A percentile compares a stretch with the other conserved stretches of the same genome.
phyloP scores from a whole-genome alignment of 2,797 vertebrate species.

The Neoniphon sammara region DNA sequence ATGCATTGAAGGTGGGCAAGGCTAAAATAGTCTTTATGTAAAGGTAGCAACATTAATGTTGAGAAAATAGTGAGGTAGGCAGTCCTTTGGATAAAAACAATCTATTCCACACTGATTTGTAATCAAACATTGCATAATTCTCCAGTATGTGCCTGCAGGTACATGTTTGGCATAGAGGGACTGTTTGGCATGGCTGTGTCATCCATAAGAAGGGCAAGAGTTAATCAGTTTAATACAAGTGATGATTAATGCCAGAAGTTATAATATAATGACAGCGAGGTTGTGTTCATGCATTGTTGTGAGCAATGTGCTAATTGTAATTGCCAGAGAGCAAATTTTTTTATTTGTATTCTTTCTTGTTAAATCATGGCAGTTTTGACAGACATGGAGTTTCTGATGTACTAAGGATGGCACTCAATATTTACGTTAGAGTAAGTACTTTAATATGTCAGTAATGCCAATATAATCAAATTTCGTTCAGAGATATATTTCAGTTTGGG shows the following conservation, averaged over 20 bases:
- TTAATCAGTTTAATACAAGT: constrained; percentile 37
- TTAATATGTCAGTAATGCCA: too few species aligned
- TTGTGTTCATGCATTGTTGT: not conserved
- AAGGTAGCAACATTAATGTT: not conserved
- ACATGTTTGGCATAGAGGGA: constrained; percentile 9
- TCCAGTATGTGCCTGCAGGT: constrained; percentile 27
- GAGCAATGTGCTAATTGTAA: too few species aligned
- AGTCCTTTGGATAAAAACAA: not conserved
- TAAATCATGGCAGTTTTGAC: too few species aligned
- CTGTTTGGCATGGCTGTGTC: constrained; percentile 52
- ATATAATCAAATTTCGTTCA: too few species aligned
- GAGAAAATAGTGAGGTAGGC: not conserved
- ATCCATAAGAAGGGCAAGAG: constrained; percentile 35
- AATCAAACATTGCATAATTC: constrained; percentile 27
- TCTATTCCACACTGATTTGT: constrained; percentile 23
- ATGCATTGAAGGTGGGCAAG: too few species aligned
- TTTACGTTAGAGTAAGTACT: too few species aligned
- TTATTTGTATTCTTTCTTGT: too few species aligned
- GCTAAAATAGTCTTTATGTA: too few species aligned
- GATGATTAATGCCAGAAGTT: constrained; percentile 6
- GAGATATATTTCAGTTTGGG: too few species aligned
- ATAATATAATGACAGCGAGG: not conserved
- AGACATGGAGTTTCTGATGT: too few species aligned
- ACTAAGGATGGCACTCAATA: too few species aligned
- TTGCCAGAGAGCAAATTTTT: too few species aligned